Evolutionary conservation across 2,113 vertebrate genomes (phyloP).

Genomic region (Miniopterus natalensis): DNA sequence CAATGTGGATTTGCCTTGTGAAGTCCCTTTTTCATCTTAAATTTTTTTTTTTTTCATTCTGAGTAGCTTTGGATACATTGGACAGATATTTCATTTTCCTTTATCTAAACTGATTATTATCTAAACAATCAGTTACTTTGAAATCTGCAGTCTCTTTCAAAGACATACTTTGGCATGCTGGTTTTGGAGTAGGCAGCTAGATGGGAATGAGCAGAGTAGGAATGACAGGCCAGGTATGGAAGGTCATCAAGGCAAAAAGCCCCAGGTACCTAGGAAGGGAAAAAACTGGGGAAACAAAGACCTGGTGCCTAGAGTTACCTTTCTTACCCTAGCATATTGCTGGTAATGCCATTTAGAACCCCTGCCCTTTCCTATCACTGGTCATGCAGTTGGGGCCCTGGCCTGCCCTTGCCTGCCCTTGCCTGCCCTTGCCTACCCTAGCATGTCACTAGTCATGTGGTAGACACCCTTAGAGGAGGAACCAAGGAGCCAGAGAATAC

Average conservation of each 20-base stretch:
- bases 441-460: neutral
- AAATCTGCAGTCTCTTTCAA: neutral
- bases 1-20: neutral
- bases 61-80: neutral
- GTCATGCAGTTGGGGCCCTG: neutral
- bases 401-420: neutral
- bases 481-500: neutral
- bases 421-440: neutral
- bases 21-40: neutral
- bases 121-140: neutral
- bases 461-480: neutral
- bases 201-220: neutral
- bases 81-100: neutral
- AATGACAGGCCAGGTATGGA: neutral
- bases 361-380: neutral
- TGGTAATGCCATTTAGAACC: neutral
- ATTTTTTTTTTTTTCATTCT: neutral
- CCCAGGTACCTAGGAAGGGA: neutral
- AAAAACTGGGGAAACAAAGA: neutral
- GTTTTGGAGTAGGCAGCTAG: neutral
- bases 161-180: neutral
- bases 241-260: neutral
- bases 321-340: neutral
- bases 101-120: neutral
- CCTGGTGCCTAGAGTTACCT: neutral